Conservation (phyloP, 2,113 vertebrate genomes). For the Symphodus melops region DNA sequence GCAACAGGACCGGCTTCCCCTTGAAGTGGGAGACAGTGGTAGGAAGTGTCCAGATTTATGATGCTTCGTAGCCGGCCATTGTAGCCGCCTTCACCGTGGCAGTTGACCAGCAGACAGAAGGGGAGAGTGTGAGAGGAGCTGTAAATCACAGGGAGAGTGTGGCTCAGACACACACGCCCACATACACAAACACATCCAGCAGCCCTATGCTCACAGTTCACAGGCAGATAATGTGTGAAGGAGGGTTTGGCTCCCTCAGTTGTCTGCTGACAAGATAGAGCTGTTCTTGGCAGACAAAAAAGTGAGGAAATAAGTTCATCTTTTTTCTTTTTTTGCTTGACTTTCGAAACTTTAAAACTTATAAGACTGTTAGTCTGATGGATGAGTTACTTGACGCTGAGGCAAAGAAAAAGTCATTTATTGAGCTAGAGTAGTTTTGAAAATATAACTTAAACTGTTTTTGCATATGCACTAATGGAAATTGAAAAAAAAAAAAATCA, state of each 20-base stretch:
- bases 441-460: too few species aligned
- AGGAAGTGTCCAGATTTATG: conserved; percentile 87
- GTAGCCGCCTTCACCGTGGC: conserved; percentile 75
- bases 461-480: too few species aligned
- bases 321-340: conserved; percentile 19
- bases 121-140: conserved; percentile 69
- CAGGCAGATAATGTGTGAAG: conserved; percentile 61
- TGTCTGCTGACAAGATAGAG: conserved; percentile 59
- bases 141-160: conserved; percentile 81
- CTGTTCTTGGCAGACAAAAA: conserved; percentile 22
- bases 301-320: conserved; percentile 6
- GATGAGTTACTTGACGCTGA: neutral
- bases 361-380: neutral
- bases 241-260: conserved; percentile 48
- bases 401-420: too few species aligned
- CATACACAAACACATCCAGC: conserved; percentile 47
- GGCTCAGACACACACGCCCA: conserved; percentile 66
- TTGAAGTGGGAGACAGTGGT: conserved; percentile 85
- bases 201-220: conserved; percentile 57
- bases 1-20: conserved; percentile 80
- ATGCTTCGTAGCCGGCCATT: conserved; percentile 57
- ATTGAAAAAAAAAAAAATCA: too few species aligned
- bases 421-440: too few species aligned
- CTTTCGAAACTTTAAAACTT: conserved; percentile 14
- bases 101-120: conserved; percentile 76